Conservation (phyloP, 2,797 vertebrate genomes). For the Chaetodon trifasciatus region DNA sequence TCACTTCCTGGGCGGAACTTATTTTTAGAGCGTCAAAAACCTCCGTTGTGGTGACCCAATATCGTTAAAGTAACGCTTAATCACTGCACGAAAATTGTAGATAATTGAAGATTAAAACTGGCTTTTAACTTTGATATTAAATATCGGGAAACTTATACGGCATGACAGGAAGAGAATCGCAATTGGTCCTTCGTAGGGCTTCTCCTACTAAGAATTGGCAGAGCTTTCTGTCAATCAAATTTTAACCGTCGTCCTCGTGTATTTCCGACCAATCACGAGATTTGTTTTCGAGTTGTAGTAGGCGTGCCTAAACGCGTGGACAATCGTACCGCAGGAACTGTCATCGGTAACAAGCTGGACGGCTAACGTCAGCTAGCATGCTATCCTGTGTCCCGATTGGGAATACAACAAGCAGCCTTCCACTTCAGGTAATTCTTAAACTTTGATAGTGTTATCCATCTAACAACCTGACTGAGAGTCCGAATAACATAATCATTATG, state of each 20-base stretch:
- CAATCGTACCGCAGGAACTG: conserved; percentile 65
- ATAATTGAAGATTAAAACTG: background rate
- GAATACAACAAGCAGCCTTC: conserved; percentile 47
- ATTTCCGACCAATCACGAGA: conserved; percentile 72
- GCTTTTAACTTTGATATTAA: background rate
- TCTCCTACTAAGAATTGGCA: conserved; percentile 50
- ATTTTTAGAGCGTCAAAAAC: conserved; percentile 1
- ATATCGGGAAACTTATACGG: background rate
- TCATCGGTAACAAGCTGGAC: conserved; percentile 58
- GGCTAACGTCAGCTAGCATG: conserved; percentile 65
- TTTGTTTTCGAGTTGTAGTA: conserved; percentile 85
- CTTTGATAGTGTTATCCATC: background rate
- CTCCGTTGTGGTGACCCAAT: background rate
- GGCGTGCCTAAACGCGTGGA: conserved; percentile 79
- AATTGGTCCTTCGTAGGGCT: conserved; percentile 69
- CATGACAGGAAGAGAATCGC: conserved; percentile 56
- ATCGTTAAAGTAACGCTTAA: background rate
- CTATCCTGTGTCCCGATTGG: conserved; percentile 46
- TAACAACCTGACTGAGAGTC: background rate
- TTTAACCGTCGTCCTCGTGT: conserved; percentile 29
- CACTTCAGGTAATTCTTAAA: conserved; percentile 66
- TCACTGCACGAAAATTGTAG: fast-evolving
- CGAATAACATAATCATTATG: fast-evolving
- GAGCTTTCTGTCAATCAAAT: conserved; percentile 55
- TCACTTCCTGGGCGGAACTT: conserved; percentile 48